phyloP scores from a whole-genome alignment of 2,888 invertebrate genomes.

The Escarpia spicata region DNA sequence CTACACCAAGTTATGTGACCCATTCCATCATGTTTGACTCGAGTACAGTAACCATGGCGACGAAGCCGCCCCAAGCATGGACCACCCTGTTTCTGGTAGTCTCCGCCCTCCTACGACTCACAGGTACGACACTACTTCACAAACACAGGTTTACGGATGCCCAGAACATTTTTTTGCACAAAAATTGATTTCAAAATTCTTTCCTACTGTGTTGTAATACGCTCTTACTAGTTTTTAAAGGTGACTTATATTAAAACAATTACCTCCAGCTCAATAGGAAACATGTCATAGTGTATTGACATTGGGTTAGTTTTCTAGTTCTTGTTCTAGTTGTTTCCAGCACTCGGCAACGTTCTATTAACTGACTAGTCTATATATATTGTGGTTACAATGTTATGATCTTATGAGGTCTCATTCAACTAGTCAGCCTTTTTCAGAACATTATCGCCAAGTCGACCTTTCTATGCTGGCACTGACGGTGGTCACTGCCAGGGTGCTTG shows the following conservation, averaged over 20 bases:
- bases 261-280: too few species aligned
- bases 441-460: too few species aligned
- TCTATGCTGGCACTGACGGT: too few species aligned
- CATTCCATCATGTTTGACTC: background rate
- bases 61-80: constrained; percentile 1
- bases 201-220: background rate
- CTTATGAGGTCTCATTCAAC: too few species aligned
- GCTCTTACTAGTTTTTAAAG: background rate
- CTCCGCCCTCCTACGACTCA: background rate
- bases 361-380: too few species aligned
- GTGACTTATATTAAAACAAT: background rate
- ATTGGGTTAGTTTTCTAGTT: too few species aligned
- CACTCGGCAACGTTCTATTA: too few species aligned
- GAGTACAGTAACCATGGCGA: background rate
- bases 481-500: too few species aligned
- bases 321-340: too few species aligned
- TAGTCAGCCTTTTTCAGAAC: too few species aligned
- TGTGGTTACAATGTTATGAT: too few species aligned
- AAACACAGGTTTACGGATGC: background rate
- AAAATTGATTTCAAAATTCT: background rate
- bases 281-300: too few species aligned
- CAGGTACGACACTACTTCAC: background rate
- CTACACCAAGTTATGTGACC: background rate
- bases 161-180: background rate
- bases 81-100: background rate